Base-by-base conservation (phyloP, 2,797 vertebrate genomes). In the Tokudaia tokunoshimensis region DNA sequence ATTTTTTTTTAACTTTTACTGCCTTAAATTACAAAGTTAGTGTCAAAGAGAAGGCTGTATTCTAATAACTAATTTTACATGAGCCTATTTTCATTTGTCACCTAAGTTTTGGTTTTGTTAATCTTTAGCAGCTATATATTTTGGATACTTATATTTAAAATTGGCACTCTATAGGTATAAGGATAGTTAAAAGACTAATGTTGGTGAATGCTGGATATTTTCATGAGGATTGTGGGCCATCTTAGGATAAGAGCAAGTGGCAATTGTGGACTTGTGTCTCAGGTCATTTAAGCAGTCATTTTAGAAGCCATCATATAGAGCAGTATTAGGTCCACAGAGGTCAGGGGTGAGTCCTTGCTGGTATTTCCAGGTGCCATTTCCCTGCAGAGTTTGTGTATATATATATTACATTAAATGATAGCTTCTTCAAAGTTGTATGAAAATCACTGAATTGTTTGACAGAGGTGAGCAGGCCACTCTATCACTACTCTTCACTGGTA, bases 71-170 rank as follows among this genome's bases (percentile, higher is more conserved):
- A 80, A 75, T 9, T 75, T 88, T 29, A 85, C 82, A 79, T 81
- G 31, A 88, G 2, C 13, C 26, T 84, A 5, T 95, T 92, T 14
- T 67, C 95, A 74, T 0, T 78, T 17, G 47, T n/a, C 0, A 1
- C 1, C 12, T 34, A 59, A 6, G 59, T 94, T 89, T 89, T 75
- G 17, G 22, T 89, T 63, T 55, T 89, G 85, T 80, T 90, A 44
- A 79, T 88, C 17, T 89, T 26, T 81, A 55, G 6, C 61, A 22
- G 14, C 13, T 94, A 4, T 80, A 29, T 94, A 67, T 88, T 94
- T 93, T 96, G 29, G 22, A 14, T 83, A 19, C 83, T 95, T 78
- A 47, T 86, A 63, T 89, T 78, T 61, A 86, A 89, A 57, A 75
- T 59, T 82, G 4, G 19, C 80, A 89, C 79, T 94, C 13, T 63